Evolutionary conservation across 1,140 invertebrate genomes (phyloP), one percentile per base, ranked within the genome.

Genomic region (Yoshiicerus persimilis): DNA sequence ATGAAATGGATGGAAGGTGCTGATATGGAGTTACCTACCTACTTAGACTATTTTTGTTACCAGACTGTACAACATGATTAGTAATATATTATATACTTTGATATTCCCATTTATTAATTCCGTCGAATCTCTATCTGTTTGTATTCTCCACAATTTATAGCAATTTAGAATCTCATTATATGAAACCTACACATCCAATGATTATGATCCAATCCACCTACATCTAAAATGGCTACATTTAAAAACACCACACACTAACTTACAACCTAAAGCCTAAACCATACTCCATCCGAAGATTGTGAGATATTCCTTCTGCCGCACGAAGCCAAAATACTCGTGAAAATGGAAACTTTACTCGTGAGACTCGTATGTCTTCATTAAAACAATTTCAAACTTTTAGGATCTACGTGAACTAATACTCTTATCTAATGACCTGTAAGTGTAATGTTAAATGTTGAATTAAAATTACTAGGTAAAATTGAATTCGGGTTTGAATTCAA

Each of bases 11-110:
- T 34, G 30, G 75, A 30, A 80, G 30, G 75, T 80, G 34, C 75
- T 30, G 32, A 80, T 80, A 20, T 80, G 30, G 30, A 80, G 75
- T 80, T 80, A 80, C 75, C 75, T 80, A 80, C 64, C 62, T 70
- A 70, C 30, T 56, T n/a, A 80, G 11, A 80, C 75, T 80, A 80
- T 80, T 80, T 80, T 80, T 80, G 75, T 80, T 80, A 80, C 75
- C 34, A 80, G 75, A n/a, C 32, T 80, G 66, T 36, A 77, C 70
- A 77, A 77, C 75, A 80, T n/a, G 75, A 80, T 80, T 80, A 36
- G 30, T 30, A 34, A 80, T 80, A 80, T 34, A 32, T 80, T 38
- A 38, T 80, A 38, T 80, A n/a, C 75, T 38, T 34, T 36, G 75
- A 80, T 80, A 80, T 34, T 80, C 75, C 30, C 34, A 32, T 23